A percentile compares a stretch with the other conserved stretches of the same genome.
Conservation (phyloP, 2,113 vertebrate species). For the Neogale vison region DNA sequence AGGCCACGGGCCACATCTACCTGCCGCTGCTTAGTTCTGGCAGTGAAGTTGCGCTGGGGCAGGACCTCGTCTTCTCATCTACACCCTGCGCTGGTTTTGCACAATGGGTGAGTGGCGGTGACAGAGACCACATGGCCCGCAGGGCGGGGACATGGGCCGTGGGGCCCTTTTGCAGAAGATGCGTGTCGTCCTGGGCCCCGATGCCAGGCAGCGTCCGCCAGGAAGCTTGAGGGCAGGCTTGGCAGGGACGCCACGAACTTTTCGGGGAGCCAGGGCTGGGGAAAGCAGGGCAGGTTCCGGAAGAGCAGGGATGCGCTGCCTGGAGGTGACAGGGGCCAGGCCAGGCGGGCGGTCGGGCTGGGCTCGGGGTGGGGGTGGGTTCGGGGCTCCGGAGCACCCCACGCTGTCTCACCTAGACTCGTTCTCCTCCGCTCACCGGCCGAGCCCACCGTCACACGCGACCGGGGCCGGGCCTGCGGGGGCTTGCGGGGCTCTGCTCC, state of each 20-base stretch:
- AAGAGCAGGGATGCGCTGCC: neutral
- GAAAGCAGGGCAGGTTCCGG: neutral
- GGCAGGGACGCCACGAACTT: too few relatives aligned
- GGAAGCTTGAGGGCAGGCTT: neutral
- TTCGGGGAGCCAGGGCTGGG: neutral
- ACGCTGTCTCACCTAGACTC: neutral
- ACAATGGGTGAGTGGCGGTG: neutral
- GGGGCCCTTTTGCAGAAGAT: neutral
- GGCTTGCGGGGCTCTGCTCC: neutral
- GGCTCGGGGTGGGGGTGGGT: neutral
- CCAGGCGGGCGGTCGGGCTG: neutral
- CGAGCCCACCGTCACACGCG: neutral
- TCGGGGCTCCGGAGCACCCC: neutral
- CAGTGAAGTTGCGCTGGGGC: too few relatives aligned
- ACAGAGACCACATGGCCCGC: neutral
- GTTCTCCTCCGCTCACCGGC: neutral
- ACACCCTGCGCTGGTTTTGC: neutral
- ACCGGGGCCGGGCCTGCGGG: neutral
- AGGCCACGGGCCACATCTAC: too few relatives aligned
- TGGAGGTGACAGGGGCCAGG: neutral
- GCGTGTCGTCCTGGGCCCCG: neutral
- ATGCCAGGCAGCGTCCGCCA: too few relatives aligned
- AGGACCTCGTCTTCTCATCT: fast-evolving
- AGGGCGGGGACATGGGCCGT: neutral
- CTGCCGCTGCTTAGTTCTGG: too few relatives aligned